Percentiles rank a stretch among this genome's conserved stretches.
Evolutionary conservation across 2,888 invertebrate genomes (phyloP).

Genomic region (Dusona sp.): DNA sequence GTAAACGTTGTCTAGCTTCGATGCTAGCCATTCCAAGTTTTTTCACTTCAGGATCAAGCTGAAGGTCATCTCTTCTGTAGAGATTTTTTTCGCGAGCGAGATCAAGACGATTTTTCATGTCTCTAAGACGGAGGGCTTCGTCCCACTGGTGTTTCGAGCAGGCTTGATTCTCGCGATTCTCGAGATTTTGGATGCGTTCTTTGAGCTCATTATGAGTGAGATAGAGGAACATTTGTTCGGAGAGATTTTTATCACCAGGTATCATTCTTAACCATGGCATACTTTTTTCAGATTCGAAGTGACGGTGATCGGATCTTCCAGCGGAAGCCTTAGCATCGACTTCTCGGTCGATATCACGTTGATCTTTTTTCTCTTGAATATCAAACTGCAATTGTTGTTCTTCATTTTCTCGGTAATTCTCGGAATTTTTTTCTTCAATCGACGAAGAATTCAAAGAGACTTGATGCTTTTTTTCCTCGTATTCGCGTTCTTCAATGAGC

Average conservation of each 20-base stretch:
- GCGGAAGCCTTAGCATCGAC: constrained; percentile 62
- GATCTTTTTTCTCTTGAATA: constrained; percentile 25
- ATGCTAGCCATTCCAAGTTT: constrained; percentile 74
- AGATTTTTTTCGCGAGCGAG: constrained; percentile 78
- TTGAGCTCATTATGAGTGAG: constrained; percentile 79
- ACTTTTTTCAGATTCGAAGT: constrained; percentile 74
- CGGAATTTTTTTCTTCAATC: background rate
- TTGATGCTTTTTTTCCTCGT: constrained; percentile 42
- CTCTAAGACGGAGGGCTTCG: constrained; percentile 80
- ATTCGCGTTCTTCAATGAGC: background rate
- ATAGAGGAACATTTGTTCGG: constrained; percentile 78
- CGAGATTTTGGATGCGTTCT: constrained; percentile 77
- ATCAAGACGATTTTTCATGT: constrained; percentile 81
- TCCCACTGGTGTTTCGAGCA: constrained; percentile 79
- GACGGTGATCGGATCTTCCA: constrained; percentile 66
- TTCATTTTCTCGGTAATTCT: background rate
- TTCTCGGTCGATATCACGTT: constrained; percentile 63
- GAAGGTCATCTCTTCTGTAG: constrained; percentile 75
- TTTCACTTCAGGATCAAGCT: constrained; percentile 75
- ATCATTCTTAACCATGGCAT: constrained; percentile 75
- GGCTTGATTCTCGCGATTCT: constrained; percentile 76
- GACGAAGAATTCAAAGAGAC: constrained; percentile 7
- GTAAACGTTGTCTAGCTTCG: constrained; percentile 72
- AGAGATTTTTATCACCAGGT: constrained; percentile 74
- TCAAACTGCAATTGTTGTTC: background rate